A percentile compares a stretch with the other conserved stretches of the same genome.
Evolutionary conservation across 1,140 invertebrate genomes (phyloP).

Genomic region (Drosophila lini): DNA sequence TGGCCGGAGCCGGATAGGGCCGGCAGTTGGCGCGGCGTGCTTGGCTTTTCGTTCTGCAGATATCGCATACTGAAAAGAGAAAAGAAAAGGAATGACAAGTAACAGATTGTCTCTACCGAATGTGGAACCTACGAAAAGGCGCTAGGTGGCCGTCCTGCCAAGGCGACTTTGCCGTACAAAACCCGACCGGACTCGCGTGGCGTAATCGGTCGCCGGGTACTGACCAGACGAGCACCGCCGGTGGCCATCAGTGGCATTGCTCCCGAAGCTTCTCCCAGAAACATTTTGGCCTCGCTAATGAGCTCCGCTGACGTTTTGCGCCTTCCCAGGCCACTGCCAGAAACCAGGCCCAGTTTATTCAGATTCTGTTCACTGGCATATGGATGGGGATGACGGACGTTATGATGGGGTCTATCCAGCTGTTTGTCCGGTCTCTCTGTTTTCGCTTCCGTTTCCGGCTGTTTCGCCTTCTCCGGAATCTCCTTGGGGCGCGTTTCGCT

Average conservation of each 20-base stretch:
- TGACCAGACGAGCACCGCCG: slow-evolving; percentile 86
- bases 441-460: slow-evolving; percentile 6
- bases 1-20: slow-evolving; percentile 46
- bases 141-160: slow-evolving; percentile 89
- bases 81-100: not conserved
- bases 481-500: slow-evolving; percentile 69
- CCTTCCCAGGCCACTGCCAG: slow-evolving; percentile 45
- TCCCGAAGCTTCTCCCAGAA: slow-evolving; percentile 80
- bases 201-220: slow-evolving; percentile 92
- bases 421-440: slow-evolving; percentile 5
- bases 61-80: slow-evolving; percentile 65
- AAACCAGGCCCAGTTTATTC: slow-evolving; percentile 34
- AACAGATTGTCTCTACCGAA: not conserved
- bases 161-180: slow-evolving; percentile 87
- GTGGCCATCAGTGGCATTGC: slow-evolving; percentile 47
- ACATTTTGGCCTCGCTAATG: slow-evolving; percentile 90
- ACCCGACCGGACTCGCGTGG: slow-evolving; percentile 90
- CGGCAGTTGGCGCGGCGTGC: slow-evolving; percentile 59
- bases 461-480: slow-evolving; percentile 26
- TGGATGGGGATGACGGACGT: slow-evolving; percentile 2
- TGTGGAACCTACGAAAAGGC: slow-evolving; percentile 88
- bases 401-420: slow-evolving; percentile 18
- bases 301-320: slow-evolving; percentile 90
- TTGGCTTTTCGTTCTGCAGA: slow-evolving; percentile 74
- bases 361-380: slow-evolving; percentile 41